phyloP scores from a whole-genome alignment of 2,888 invertebrate species.

The Celastrina argiolus region DNA sequence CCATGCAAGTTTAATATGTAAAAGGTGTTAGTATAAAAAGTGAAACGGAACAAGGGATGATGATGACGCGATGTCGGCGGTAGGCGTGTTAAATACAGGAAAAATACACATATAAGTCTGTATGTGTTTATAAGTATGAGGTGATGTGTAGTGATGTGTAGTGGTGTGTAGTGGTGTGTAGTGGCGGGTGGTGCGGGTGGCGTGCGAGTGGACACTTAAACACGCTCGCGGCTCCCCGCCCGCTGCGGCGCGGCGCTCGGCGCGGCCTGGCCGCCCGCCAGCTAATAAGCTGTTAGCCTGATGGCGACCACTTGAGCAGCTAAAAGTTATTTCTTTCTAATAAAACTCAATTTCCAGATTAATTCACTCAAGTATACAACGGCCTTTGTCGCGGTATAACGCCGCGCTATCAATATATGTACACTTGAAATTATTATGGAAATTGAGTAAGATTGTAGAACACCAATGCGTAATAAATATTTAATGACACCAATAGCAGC shows the following conservation, averaged over 20 bases:
- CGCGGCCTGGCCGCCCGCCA: constrained; percentile 25
- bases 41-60: too few species aligned
- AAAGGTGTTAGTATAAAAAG: too few species aligned
- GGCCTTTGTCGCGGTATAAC: too few species aligned
- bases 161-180: constrained; percentile 25
- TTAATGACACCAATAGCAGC: neutral
- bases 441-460: too few species aligned
- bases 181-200: constrained; percentile 36
- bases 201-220: constrained; percentile 50
- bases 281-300: neutral
- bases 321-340: neutral
- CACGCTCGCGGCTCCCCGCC: constrained; percentile 58
- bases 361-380: too few species aligned
- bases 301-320: constrained; percentile 12
- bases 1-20: too few species aligned
- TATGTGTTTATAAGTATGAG: neutral
- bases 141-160: neutral
- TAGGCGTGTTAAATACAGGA: neutral
- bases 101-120: neutral
- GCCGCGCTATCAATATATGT: too few species aligned
- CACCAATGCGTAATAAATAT: too few species aligned
- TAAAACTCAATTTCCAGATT: too few species aligned
- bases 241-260: constrained; percentile 35
- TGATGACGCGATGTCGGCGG: neutral
- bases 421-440: too few species aligned